Base-by-base conservation (phyloP, 2,888 invertebrate species). In the Electrophaes corylata region DNA sequence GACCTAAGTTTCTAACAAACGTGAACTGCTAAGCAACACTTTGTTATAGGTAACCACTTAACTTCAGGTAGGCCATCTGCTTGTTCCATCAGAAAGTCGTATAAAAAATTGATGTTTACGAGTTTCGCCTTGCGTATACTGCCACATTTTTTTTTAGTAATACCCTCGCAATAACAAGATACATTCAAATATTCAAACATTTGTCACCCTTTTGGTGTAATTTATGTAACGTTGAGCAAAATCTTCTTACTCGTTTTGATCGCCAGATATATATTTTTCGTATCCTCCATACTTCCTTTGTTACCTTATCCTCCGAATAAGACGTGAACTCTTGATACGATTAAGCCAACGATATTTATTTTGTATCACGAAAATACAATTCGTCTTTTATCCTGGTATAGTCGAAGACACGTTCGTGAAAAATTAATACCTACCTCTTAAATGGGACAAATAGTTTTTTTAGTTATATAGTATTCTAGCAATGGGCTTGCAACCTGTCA, bases 161-260 rank as follows among this genome's bases (percentile, higher is more conserved):
- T 29, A 29, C 3, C 16, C 11, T 29, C 18, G 16, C 23, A 40
- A 11, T 8, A 8, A 26, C 39, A 44, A 40, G 47, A 20, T 11
- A 23, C 31, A 50, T 40, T 46, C 26, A 35, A 47, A 37, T 43
- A 58, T 52, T 57, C 60, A 52, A 57, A 58, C 52, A 62, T 75
- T 67, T 69, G 71, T 73, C 71, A 67, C 62, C 57, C 63, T 43
- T 67, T 4, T 4, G 54, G 59, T 67, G 52, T 65, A 66, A 66
- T 63, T 68, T 70, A 70, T 67, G 71, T 65, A 72, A 70, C 59
- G 62, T 69, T 64, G 60, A 64, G 51, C 53, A 57, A 62, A 73
- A 69, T 75, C 67, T 66, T 60, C 67, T 72, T 73, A 71, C 69
- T 61, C 65, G 51, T 56, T 57, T 67, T 64, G 60, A 65, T 60